These are phyloP conservation scores for Punctoribates punctum DNA, from an alignment of 2,888 invertebrate genomes.

Conservation along the genomic window DNA sequence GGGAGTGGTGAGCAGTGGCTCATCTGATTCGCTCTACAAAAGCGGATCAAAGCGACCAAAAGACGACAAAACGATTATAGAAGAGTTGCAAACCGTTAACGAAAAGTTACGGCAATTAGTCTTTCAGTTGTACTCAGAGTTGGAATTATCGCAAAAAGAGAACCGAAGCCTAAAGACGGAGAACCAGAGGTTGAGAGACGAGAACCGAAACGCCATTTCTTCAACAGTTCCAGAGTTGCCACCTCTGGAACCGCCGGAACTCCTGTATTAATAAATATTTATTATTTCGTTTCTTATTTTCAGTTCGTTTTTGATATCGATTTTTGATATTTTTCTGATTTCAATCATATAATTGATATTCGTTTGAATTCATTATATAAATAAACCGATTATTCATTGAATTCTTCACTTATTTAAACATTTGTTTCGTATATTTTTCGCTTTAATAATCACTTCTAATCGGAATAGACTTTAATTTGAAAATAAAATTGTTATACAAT, in stretches of 20 bases:
- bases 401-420: too few relatives aligned
- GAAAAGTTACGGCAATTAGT: conserved; percentile 51
- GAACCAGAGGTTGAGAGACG: conserved; percentile 36
- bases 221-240: conserved; percentile 40
- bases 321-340: background rate
- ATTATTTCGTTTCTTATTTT: background rate
- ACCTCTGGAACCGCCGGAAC: conserved; percentile 41
- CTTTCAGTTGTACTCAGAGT: conserved; percentile 50
- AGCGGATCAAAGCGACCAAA: conserved; percentile 49
- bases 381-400: too few relatives aligned
- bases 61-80: conserved; percentile 50
- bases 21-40: conserved; percentile 22
- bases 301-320: background rate
- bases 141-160: conserved; percentile 47
- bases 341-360: too few relatives aligned
- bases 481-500: too few relatives aligned
- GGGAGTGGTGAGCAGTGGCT: background rate
- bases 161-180: conserved; percentile 41
- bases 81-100: conserved; percentile 52
- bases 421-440: too few relatives aligned
- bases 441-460: too few relatives aligned
- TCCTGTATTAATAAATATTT: conserved; percentile 38
- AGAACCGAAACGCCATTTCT: background rate
- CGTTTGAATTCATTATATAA: too few relatives aligned
- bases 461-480: too few relatives aligned